A percentile compares a stretch with the other conserved stretches of the same genome.
Conservation (phyloP, 2,888 invertebrate species). For the Drosophila kokeensis region DNA sequence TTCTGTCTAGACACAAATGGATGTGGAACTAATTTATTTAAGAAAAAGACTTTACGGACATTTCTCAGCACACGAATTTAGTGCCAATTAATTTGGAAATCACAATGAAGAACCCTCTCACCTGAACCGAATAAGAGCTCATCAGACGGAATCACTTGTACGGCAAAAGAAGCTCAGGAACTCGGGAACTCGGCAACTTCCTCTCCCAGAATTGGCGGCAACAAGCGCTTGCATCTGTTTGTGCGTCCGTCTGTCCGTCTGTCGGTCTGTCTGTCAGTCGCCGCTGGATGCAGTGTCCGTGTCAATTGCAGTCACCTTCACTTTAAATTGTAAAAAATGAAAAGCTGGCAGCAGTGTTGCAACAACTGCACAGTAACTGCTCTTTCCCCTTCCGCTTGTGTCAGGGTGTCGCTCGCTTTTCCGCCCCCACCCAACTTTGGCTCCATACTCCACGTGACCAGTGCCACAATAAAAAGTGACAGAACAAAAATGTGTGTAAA, state of each 20-base stretch:
- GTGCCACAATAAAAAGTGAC: constrained; percentile 75
- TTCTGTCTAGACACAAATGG: constrained; percentile 44
- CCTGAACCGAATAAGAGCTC: constrained; percentile 19
- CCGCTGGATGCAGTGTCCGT: constrained; percentile 65
- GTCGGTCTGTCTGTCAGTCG: neutral
- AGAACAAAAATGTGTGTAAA: constrained; percentile 77
- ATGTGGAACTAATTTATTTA: constrained; percentile 60
- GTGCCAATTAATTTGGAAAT: constrained; percentile 65
- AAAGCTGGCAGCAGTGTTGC: constrained; percentile 66
- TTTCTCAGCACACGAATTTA: constrained; percentile 38
- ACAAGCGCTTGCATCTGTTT: constrained; percentile 36
- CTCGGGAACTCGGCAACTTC: constrained; percentile 27
- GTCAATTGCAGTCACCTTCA: constrained; percentile 77
- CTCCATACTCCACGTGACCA: constrained; percentile 10
- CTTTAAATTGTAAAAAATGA: constrained; percentile 71
- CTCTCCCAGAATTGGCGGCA: constrained; percentile 35
- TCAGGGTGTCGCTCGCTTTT: constrained; percentile 3
- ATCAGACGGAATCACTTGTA: constrained; percentile 21
- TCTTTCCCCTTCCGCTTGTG: neutral
- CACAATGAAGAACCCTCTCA: constrained; percentile 25
- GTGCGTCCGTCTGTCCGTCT: neutral
- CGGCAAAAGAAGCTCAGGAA: constrained; percentile 20
- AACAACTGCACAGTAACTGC: constrained; percentile 50
- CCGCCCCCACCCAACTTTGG: constrained; percentile 2
- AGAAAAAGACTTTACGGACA: constrained; percentile 39